These are phyloP conservation scores for Cephus rjabovi DNA, from an alignment of 2,888 invertebrate genomes.

Conservation along the genomic window DNA sequence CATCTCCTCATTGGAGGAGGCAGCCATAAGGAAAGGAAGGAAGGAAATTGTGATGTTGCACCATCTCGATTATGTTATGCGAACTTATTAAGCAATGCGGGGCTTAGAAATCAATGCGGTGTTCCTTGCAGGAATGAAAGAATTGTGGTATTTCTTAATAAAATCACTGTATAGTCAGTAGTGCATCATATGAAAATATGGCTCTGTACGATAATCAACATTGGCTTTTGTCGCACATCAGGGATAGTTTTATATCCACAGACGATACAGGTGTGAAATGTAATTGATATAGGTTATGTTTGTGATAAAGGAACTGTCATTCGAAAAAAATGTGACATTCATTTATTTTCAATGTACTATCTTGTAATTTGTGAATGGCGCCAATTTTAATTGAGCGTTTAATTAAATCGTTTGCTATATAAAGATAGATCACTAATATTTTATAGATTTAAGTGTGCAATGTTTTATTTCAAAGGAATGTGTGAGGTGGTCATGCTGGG, in stretches of 20 bases:
- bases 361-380: neutral
- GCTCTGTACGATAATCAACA: conserved; percentile 94
- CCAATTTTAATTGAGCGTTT: neutral
- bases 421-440: neutral
- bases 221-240: conserved; percentile 92
- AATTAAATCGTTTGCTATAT: neutral
- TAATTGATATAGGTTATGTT: conserved; percentile 4
- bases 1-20: no score
- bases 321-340: conserved; percentile 8
- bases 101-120: neutral
- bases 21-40: no score
- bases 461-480: conserved; percentile 70
- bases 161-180: neutral
- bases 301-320: neutral
- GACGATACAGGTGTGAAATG: conserved; percentile 82
- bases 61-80: neutral
- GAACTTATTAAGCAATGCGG: neutral
- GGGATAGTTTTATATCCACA: conserved; percentile 94
- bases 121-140: neutral
- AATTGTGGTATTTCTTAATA: neutral
- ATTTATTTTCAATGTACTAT: neutral
- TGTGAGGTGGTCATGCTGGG: conserved; percentile 92
- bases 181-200: conserved; percentile 70
- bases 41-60: neutral
- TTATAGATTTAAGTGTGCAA: conserved; percentile 3